Evolutionary conservation across 2,888 invertebrate species (phyloP).

Genomic region (Agrilus biguttatus): DNA sequence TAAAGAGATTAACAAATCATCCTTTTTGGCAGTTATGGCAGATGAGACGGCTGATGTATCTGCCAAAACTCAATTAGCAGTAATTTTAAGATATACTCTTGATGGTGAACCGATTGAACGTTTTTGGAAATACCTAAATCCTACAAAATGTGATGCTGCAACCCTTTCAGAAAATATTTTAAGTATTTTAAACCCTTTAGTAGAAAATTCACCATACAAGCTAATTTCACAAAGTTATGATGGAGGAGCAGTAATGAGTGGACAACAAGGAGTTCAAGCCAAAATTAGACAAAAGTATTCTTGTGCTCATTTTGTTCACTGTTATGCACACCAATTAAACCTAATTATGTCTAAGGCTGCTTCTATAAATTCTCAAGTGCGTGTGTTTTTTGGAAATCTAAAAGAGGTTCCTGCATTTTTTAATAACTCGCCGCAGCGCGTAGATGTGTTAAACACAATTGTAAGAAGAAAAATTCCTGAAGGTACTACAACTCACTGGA

Average conservation of each 20-base stretch:
- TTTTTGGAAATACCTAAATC: conserved; percentile 13
- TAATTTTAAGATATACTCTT: conserved; percentile 12
- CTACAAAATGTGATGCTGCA: conserved; percentile 6
- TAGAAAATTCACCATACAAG: conserved; percentile 7
- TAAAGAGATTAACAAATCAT: conserved; percentile 12
- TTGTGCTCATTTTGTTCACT: conserved; percentile 10
- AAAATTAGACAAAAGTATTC: conserved; percentile 6
- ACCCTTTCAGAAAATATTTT: conserved; percentile 7
- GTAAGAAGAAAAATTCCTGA: background rate
- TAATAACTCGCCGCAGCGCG: background rate
- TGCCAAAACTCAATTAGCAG: conserved; percentile 8
- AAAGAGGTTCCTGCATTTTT: background rate
- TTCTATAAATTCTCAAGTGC: background rate
- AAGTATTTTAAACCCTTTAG: conserved; percentile 5
- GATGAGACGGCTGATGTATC: conserved; percentile 14
- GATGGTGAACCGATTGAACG: conserved; percentile 12
- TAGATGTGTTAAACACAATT: background rate
- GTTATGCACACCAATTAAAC: conserved; percentile 12
- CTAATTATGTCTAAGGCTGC: conserved; percentile 5
- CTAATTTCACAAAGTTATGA: conserved; percentile 17
- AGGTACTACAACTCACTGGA: background rate
- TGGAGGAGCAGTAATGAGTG: conserved; percentile 15
- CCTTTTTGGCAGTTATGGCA: conserved; percentile 5
- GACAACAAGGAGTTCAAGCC: conserved; percentile 10
- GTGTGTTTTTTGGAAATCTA: conserved; percentile 1